A percentile compares a stretch with the other conserved stretches of the same genome.
Evolutionary conservation across 2,888 invertebrate genomes (phyloP).

Genomic region (Acheta domesticus): DNA sequence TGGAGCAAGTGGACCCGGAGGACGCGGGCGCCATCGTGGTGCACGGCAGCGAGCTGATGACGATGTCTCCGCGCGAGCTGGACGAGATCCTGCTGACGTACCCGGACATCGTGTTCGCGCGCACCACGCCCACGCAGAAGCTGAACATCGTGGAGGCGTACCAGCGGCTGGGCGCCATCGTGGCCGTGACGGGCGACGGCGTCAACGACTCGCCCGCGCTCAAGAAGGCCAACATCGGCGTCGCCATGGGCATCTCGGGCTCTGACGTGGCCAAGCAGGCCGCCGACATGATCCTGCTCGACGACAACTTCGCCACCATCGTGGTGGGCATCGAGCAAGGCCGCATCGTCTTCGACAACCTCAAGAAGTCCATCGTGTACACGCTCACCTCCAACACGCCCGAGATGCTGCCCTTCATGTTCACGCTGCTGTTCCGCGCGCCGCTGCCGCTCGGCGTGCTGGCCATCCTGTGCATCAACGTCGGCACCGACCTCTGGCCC

Average conservation of each 20-base stretch:
- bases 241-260: conserved; percentile 53
- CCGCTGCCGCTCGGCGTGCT: conserved; percentile 53
- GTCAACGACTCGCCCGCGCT: conserved; percentile 55
- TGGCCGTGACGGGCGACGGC: conserved; percentile 55
- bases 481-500: conserved; percentile 49
- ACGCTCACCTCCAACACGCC: conserved; percentile 54
- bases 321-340: conserved; percentile 53
- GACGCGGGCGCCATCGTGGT: conserved; percentile 46
- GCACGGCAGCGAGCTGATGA: conserved; percentile 46
- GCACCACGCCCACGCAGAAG: conserved; percentile 68
- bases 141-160: conserved; percentile 57
- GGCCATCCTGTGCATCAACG: conserved; percentile 53
- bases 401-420: conserved; percentile 51
- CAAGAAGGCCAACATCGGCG: conserved; percentile 54
- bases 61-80: conserved; percentile 55
- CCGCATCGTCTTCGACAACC: conserved; percentile 53
- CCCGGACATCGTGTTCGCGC: conserved; percentile 70
- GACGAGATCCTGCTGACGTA: conserved; percentile 58
- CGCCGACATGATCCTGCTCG: conserved; percentile 54
- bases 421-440: conserved; percentile 48
- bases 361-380: conserved; percentile 55
- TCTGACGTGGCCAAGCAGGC: conserved; percentile 53
- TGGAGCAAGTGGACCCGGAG: conserved; percentile 47
- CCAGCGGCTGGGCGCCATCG: conserved; percentile 53
- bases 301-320: conserved; percentile 54